Evolutionary conservation across 2,113 vertebrate species (phyloP).

Genomic region (Albula goreensis): DNA sequence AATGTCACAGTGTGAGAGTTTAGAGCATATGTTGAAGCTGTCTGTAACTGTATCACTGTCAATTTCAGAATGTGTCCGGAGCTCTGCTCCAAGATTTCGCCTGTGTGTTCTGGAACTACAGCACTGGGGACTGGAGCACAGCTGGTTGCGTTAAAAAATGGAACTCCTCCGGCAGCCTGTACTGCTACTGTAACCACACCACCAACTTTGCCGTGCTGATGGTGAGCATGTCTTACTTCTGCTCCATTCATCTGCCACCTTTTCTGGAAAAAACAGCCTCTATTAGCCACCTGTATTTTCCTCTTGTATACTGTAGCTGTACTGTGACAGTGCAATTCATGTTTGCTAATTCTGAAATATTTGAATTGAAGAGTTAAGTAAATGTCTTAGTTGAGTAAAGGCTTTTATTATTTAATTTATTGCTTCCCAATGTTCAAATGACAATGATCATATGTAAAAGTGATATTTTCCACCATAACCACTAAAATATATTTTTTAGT

Average conservation of each 20-base stretch:
- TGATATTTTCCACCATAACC: too few relatives aligned
- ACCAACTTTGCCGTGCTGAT: constrained; percentile 74
- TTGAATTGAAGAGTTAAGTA: too few relatives aligned
- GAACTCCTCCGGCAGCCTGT: background rate
- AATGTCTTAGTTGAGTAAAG: too few relatives aligned
- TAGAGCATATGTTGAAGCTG: background rate
- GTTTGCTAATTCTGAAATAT: too few relatives aligned
- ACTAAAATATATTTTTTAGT: too few relatives aligned
- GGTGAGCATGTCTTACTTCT: constrained; percentile 45
- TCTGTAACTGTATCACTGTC: background rate
- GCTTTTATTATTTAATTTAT: too few relatives aligned
- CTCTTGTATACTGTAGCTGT: too few relatives aligned
- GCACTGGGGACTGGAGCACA: constrained; percentile 57
- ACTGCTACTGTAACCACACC: constrained; percentile 68
- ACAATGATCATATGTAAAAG: too few relatives aligned
- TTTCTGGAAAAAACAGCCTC: background rate
- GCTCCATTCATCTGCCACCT: background rate
- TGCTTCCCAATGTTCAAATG: too few relatives aligned
- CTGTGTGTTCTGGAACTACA: constrained; percentile 71
- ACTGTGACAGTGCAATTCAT: too few relatives aligned
- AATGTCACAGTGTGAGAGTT: background rate
- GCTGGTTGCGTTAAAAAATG: constrained; percentile 54
- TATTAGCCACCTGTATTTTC: too few relatives aligned
- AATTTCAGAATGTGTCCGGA: constrained; percentile 17
- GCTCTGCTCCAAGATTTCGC: constrained; percentile 53